Base-by-base conservation (phyloP, 2,888 invertebrate species). In the Scaptomyza tumidula region DNA sequence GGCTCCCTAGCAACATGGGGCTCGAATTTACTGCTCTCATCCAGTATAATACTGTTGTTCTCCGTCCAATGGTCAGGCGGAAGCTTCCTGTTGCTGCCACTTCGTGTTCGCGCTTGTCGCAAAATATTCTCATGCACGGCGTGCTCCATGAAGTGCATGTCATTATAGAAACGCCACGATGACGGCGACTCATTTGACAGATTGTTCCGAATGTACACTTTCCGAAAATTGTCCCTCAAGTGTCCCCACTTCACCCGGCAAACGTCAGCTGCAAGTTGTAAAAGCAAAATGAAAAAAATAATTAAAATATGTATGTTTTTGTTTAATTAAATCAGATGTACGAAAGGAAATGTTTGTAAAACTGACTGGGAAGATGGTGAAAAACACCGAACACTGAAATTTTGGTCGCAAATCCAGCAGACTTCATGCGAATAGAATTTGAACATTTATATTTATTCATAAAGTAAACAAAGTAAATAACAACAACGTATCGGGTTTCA, bases 171-270 rank as follows among this genome's bases (percentile, higher is more conserved):
- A 14, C 90, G 83, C 89, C 89, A 89, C 27, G 90, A 88, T 0
- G 90, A 90, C 3, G 90, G 89, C 29, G 88, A 71, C 57, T 90
- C 89, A 56, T 86, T 83, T 19, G 90, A 89, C 41, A 90, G 62
- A 50, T 89, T 88, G 62, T 89, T 89, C 13, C 89, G 78, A 66
- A 89, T 89, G 54, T 89, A 90, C 5, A 90, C 90, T 69, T 89
- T 89, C 31, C 89, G 90, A 71, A 89, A 89, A 72, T 89, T 89
- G 62, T 89, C 89, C n/a, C 89, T 70, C 60, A 89, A 70, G 68
- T 89, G 89, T 16, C 89, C 90, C 89, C 89, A 89, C 69, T 89
- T 89, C 14, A 86, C 85, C n/a, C 89, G 89, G 72, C 89, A 89
- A 27, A 90, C 89, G 50, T 89, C 89, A 46, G 86, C 89, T 89